phyloP scores from a whole-genome alignment of 2,797 vertebrate species.

The Cynodonichthys magdalenae region DNA sequence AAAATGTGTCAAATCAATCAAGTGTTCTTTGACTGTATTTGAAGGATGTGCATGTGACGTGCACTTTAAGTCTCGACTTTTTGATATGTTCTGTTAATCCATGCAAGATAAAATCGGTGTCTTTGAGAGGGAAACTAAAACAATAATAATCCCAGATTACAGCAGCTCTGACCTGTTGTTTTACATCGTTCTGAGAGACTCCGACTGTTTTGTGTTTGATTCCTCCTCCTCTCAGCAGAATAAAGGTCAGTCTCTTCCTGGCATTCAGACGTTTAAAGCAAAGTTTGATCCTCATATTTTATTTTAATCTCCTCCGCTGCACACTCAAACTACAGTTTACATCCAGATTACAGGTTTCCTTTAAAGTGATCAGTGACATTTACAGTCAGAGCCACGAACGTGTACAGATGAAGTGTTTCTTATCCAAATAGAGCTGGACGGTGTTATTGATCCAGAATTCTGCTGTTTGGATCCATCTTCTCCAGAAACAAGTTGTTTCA shows the following conservation, averaged over 20 bases:
- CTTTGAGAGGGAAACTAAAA: no score
- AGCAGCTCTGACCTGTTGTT: no score
- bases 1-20: no score
- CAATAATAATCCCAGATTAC: no score
- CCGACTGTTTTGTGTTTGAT: not conserved
- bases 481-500: not conserved
- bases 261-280: constrained; percentile 8
- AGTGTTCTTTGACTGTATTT: no score
- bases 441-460: not conserved
- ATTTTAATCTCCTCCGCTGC: not conserved
- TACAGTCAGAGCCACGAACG: not conserved
- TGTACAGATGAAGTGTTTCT: constrained; percentile 1
- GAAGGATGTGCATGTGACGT: no score
- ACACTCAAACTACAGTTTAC: not conserved
- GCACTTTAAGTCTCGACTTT: no score
- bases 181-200: no score
- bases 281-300: not conserved
- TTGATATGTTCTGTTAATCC: no score
- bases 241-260: not conserved
- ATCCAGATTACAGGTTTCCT: not conserved
- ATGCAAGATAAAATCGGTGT: no score
- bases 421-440: not conserved
- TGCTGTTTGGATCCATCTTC: not conserved
- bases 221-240: not conserved
- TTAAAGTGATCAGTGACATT: constrained; percentile 11